Evolutionary conservation across 2,888 invertebrate species (phyloP).

Genomic region (Latrodectus hesperus): DNA sequence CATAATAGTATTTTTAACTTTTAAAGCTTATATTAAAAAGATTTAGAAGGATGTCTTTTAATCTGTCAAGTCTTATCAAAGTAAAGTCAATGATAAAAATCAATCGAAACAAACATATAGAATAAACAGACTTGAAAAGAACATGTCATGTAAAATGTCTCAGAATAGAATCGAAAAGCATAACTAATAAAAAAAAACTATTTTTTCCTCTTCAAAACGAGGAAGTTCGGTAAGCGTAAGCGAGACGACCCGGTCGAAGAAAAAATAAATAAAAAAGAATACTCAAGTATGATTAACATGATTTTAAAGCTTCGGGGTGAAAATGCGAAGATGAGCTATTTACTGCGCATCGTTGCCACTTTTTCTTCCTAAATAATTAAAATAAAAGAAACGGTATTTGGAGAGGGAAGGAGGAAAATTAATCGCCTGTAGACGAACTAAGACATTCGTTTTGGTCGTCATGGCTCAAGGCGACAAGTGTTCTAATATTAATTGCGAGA

Average conservation of each 20-base stretch:
- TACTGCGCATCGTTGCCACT: neutral
- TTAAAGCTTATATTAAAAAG: no score
- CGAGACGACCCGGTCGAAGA: constrained; percentile 3
- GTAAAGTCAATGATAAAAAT: no score
- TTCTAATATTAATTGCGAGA: neutral
- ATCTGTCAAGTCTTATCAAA: no score
- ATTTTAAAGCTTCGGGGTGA: neutral
- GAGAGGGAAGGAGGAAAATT: neutral
- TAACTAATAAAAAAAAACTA: no score
- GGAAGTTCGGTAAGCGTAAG: constrained; percentile 29
- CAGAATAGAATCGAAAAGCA: no score
- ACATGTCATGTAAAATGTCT: no score
- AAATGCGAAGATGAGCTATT: neutral
- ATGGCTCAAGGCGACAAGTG: neutral
- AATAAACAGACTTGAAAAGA: no score
- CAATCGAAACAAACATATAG: no score
- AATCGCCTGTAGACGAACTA: constrained; percentile 5
- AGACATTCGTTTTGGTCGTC: neutral
- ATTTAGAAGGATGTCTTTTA: no score
- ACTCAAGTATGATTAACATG: neutral
- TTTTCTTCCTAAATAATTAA: neutral
- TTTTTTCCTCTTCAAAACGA: constrained; percentile 7
- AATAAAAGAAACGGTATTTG: neutral
- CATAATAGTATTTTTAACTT: no score
- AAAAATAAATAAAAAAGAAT: constrained; percentile 8